Evolutionary conservation across 2,888 invertebrate genomes (phyloP).

Genomic region (Zygogramma bicolorata): DNA sequence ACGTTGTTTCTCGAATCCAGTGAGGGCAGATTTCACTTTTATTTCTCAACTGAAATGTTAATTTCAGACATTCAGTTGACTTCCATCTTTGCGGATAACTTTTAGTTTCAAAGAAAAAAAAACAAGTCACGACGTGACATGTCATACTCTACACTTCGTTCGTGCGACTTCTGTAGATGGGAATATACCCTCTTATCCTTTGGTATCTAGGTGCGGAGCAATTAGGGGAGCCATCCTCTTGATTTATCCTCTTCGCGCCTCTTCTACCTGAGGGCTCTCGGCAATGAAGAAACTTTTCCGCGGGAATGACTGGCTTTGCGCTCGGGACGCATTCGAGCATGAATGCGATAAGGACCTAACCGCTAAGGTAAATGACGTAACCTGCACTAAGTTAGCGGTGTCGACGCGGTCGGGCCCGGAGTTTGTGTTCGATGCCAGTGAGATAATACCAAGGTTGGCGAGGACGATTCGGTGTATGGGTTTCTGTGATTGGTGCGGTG

Average conservation of each 20-base stretch:
- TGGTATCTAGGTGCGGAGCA: no score
- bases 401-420: conserved; percentile 23
- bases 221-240: neutral
- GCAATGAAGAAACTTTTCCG: conserved; percentile 60
- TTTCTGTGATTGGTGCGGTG: neutral
- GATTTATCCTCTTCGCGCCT: neutral
- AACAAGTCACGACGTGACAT: no score
- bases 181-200: no score
- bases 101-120: no score
- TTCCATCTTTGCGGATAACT: no score
- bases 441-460: neutral
- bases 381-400: conserved; percentile 38
- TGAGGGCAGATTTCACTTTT: no score
- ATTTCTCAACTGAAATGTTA: no score
- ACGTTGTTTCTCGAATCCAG: no score
- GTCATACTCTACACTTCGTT: no score
- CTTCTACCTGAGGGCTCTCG: conserved; percentile 58
- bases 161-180: no score
- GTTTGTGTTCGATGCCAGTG: conserved; percentile 10
- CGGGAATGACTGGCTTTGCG: conserved; percentile 55
- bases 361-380: conserved; percentile 58
- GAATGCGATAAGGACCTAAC: conserved; percentile 65
- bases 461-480: neutral
- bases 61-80: no score
- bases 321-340: conserved; percentile 61